phyloP scores from a whole-genome alignment of 2,113 vertebrate genomes.

The Stercorarius parasiticus region DNA sequence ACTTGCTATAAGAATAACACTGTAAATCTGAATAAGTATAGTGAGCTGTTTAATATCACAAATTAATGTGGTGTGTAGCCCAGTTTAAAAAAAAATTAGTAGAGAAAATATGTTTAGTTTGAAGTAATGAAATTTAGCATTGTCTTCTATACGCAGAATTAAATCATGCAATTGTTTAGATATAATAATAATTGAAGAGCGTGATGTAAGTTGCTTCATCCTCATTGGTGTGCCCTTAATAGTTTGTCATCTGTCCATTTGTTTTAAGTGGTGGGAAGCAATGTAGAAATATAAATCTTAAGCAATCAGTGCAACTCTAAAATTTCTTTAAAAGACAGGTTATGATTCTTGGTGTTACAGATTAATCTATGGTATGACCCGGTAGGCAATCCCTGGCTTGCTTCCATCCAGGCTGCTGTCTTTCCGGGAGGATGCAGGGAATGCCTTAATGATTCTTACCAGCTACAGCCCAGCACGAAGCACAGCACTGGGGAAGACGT shows the following conservation, averaged over 20 bases:
- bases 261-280: background rate
- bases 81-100: background rate
- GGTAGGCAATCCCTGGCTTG: background rate
- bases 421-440: background rate
- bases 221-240: background rate
- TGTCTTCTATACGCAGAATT: background rate
- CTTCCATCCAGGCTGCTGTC: background rate
- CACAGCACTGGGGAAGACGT: accelerated
- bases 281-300: background rate
- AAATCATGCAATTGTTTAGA: background rate
- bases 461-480: background rate
- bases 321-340: background rate
- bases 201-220: background rate
- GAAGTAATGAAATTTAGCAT: background rate
- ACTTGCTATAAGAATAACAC: background rate
- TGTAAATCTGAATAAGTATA: background rate
- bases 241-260: background rate
- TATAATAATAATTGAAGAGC: background rate
- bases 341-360: background rate
- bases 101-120: background rate
- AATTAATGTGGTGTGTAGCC: background rate
- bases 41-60: background rate
- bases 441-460: background rate
- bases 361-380: background rate
- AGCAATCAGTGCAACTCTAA: background rate